A percentile compares a stretch with the other conserved stretches of the same genome.
Evolutionary conservation across 2,888 invertebrate species (phyloP).

Genomic region (Cotesia congregata): DNA sequence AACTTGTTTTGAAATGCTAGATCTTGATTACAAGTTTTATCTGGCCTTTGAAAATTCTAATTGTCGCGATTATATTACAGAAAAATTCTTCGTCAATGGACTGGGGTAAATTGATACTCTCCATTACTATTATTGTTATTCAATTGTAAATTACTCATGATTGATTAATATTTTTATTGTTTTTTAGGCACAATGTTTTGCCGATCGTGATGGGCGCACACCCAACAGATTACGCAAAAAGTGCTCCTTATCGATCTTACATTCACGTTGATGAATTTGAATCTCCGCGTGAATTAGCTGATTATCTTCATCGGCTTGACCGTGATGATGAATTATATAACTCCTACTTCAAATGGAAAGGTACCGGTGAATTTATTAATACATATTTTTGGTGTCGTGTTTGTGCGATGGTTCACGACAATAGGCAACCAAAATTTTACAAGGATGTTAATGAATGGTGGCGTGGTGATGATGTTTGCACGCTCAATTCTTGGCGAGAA

Average conservation of each 20-base stretch:
- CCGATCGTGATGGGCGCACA: constrained; percentile 98
- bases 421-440: constrained; percentile 76
- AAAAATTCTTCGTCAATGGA: constrained; percentile 97
- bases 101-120: constrained; percentile 77
- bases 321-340: constrained; percentile 92
- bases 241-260: constrained; percentile 91
- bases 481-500: constrained; percentile 79
- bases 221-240: constrained; percentile 89
- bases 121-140: background rate
- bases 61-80: constrained; percentile 95
- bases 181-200: constrained; percentile 81
- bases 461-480: constrained; percentile 86
- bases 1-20: constrained; percentile 90
- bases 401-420: constrained; percentile 87
- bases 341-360: constrained; percentile 95
- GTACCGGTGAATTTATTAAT: constrained; percentile 95
- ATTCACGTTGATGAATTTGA: constrained; percentile 97
- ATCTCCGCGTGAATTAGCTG: constrained; percentile 87
- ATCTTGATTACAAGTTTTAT: constrained; percentile 96
- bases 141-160: background rate
- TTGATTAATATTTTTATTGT: constrained; percentile 74
- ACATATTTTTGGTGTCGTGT: constrained; percentile 95
- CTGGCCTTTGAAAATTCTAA: constrained; percentile 98
- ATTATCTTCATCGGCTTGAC: constrained; percentile 87
- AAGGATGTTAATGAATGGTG: constrained; percentile 94